Evolutionary conservation across 2,888 invertebrate genomes (phyloP), one percentile per base, ranked within the genome.

Genomic region (Cephus spinipes): DNA sequence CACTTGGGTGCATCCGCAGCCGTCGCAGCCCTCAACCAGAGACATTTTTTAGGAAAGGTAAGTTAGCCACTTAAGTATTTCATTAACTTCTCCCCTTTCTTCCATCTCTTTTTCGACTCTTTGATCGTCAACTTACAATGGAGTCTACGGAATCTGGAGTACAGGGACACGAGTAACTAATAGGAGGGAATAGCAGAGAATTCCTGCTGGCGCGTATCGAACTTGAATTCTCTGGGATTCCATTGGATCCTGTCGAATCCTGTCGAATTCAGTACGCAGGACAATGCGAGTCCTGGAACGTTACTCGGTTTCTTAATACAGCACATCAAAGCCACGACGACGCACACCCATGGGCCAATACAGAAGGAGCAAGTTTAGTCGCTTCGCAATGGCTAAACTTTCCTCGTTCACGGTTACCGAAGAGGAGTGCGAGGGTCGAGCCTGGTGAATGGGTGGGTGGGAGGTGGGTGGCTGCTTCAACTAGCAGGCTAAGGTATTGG

Each of bases 21-120:
- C 3, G 88, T 94, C 76, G 92, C 93, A 78, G 93, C 94, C n/a
- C 94, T 94, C 93, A 94, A 94, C 91, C 93, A 93, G 83, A 90
- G 94, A 75, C 92, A 92, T 86, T 93, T 94, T 87, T 89, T 94
- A 83, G 94, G 93, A 79, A 93, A 93, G 93, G 94, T 94, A 88
- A 91, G 92, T 89, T 34, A 15, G 12, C 34, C n/a, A 55, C 76
- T 79, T 73, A 78, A 74, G 75, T 75, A 79, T 79, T 75, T 78
- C 74, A 68, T 79, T 73, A 78, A 75, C 73, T 73, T 76, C 78
- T 77, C 79, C 73, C 79, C 15, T 40, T 15, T 40, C 15, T 15
- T 6, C 40, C 4, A 0, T 40, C 40, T 40, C 15, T 15, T 15
- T 15, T 15, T 15, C 40, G 15, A 15, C 40, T 40, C 40, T 40